Conservation (phyloP, 2,888 invertebrate genomes). For the Cephus pulcher region DNA sequence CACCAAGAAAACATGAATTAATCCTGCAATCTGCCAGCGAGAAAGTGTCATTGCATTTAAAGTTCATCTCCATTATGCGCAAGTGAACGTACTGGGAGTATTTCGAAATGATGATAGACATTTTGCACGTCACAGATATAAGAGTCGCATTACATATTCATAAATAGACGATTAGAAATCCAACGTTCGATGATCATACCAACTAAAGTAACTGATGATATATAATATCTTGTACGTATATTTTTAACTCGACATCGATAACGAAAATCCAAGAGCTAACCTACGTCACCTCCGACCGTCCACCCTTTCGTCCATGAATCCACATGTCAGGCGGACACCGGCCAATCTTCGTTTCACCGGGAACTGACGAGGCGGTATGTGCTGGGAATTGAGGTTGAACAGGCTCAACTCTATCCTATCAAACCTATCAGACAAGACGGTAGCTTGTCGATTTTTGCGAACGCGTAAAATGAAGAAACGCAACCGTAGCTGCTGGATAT, state of each 20-base stretch:
- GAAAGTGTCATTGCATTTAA: neutral
- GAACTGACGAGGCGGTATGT: too few species aligned
- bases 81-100: neutral
- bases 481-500: too few species aligned
- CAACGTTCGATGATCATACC: neutral
- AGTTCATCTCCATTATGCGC: neutral
- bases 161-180: conserved; percentile 21
- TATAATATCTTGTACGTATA: too few species aligned
- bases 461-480: too few species aligned
- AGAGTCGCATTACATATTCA: conserved; percentile 31
- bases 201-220: neutral
- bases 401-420: too few species aligned
- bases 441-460: too few species aligned
- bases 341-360: too few species aligned
- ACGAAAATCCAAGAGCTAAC: too few species aligned
- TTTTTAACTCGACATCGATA: too few species aligned
- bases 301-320: neutral
- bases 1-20: neutral
- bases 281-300: neutral
- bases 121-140: conserved; percentile 28
- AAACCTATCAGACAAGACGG: too few species aligned
- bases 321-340: neutral
- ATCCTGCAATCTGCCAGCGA: neutral
- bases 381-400: too few species aligned
- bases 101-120: conserved; percentile 26